These are phyloP conservation scores for Calosoma granatense DNA, from an alignment of 1,140 invertebrate genomes.

Conservation along the genomic window DNA sequence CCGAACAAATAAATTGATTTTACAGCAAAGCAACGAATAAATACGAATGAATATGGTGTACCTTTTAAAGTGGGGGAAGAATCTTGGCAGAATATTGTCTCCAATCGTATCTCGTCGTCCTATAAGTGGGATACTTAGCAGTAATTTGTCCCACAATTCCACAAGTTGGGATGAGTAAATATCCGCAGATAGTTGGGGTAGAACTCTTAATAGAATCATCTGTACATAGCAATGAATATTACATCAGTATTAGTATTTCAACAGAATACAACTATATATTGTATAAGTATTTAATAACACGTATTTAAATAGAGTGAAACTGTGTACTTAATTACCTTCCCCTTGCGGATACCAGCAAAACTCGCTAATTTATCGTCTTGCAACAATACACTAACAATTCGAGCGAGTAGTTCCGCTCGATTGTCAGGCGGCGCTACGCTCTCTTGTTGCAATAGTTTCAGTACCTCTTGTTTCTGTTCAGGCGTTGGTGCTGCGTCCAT, in stretches of 20 bases:
- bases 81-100: constrained; percentile 30
- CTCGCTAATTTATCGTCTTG: constrained; percentile 54
- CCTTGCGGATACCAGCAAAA: constrained; percentile 61
- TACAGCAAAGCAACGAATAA: too few relatives aligned
- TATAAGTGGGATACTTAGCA: constrained; percentile 29
- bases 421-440: constrained; percentile 29
- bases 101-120: constrained; percentile 29
- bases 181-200: constrained; percentile 35
- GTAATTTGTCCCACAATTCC: constrained; percentile 28
- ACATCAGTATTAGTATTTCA: constrained; percentile 4
- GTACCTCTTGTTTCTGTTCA: constrained; percentile 43
- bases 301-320: constrained; percentile 13
- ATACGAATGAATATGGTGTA: constrained; percentile 13
- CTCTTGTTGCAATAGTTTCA: constrained; percentile 33
- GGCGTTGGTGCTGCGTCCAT: constrained; percentile 37
- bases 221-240: constrained; percentile 26
- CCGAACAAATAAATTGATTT: neutral
- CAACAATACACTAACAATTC: constrained; percentile 49
- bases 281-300: too few relatives aligned
- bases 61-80: constrained; percentile 31
- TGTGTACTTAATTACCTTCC: constrained; percentile 44
- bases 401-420: constrained; percentile 43
- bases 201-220: constrained; percentile 46
- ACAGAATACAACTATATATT: neutral
- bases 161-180: constrained; percentile 23